Evolutionary conservation across 2,888 invertebrate species (phyloP).

Genomic region (Macrosiphum euphorbiae): DNA sequence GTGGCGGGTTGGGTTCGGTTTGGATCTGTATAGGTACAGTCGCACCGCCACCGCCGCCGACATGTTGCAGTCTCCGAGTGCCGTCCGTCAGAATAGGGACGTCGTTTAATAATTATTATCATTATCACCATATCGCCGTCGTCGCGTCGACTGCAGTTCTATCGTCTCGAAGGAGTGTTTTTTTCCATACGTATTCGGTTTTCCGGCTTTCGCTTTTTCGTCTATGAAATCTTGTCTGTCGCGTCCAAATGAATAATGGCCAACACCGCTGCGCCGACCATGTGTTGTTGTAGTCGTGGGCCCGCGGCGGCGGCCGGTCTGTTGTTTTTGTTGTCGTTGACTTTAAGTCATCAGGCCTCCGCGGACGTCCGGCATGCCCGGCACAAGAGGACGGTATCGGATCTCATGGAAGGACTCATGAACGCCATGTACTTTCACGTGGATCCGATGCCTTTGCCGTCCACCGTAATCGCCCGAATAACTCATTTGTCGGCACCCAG

Average conservation of each 20-base stretch:
- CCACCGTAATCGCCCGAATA: conserved; percentile 51
- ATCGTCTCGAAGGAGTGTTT: neutral
- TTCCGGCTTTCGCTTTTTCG: neutral
- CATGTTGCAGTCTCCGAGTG: neutral
- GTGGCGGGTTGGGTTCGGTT: neutral
- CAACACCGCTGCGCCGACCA: conserved; percentile 19
- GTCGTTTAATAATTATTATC: neutral
- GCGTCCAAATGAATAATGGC: conserved; percentile 49
- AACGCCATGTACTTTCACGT: conserved; percentile 48
- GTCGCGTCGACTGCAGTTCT: neutral
- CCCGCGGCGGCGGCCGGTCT: neutral
- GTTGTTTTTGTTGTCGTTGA: neutral
- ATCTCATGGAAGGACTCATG: conserved; percentile 53
- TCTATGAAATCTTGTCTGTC: neutral
- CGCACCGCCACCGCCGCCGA: neutral
- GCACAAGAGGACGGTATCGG: conserved; percentile 57
- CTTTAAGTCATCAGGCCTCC: neutral
- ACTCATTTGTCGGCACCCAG: conserved; percentile 26
- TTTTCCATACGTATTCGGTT: neutral
- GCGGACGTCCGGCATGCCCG: conserved; percentile 39
- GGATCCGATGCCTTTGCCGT: conserved; percentile 51
- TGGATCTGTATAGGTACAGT: neutral
- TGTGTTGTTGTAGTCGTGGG: conserved; percentile 4
- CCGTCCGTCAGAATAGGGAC: neutral
- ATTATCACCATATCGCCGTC: neutral